Evolutionary conservation across 2,888 invertebrate genomes (phyloP).

Genomic region (Temnothorax rugatulus): DNA sequence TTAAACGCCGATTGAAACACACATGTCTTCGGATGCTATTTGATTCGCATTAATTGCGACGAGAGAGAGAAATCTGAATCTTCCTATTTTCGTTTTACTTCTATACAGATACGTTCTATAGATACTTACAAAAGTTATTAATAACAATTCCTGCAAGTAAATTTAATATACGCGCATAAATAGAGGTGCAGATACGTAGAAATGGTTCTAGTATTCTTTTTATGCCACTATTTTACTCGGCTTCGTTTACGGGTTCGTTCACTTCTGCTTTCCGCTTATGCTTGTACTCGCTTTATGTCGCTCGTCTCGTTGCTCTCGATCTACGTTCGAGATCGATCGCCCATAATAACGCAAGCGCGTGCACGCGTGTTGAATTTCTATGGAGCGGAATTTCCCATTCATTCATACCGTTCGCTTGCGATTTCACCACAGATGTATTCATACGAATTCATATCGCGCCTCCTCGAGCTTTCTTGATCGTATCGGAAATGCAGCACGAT

Average conservation of each 20-base stretch:
- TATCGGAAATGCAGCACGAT: slow-evolving; percentile 49
- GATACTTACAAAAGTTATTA: neutral
- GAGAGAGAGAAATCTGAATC: neutral
- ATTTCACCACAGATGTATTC: slow-evolving; percentile 53
- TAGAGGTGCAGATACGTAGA: neutral
- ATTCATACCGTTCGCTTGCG: slow-evolving; percentile 33
- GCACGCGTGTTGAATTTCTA: slow-evolving; percentile 61
- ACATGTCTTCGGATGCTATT: too few relatives aligned
- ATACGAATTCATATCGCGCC: slow-evolving; percentile 56
- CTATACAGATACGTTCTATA: neutral
- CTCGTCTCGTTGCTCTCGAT: slow-evolving; percentile 38
- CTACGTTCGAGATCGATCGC: slow-evolving; percentile 53
- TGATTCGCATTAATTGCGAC: too few relatives aligned
- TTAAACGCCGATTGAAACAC: too few relatives aligned
- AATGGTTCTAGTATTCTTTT: neutral
- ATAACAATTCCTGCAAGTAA: neutral
- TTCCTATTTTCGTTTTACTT: neutral
- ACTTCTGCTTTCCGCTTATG: slow-evolving; percentile 33
- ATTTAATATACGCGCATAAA: neutral
- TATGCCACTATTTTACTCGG: neutral
- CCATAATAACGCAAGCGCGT: slow-evolving; percentile 51
- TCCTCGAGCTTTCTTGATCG: slow-evolving; percentile 45
- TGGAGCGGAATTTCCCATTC: slow-evolving; percentile 46
- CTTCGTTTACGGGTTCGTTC: slow-evolving; percentile 31
- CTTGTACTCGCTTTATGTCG: slow-evolving; percentile 22